Evolutionary conservation across 2,113 vertebrate genomes (phyloP).

Genomic region (Oreochromis aureus): DNA sequence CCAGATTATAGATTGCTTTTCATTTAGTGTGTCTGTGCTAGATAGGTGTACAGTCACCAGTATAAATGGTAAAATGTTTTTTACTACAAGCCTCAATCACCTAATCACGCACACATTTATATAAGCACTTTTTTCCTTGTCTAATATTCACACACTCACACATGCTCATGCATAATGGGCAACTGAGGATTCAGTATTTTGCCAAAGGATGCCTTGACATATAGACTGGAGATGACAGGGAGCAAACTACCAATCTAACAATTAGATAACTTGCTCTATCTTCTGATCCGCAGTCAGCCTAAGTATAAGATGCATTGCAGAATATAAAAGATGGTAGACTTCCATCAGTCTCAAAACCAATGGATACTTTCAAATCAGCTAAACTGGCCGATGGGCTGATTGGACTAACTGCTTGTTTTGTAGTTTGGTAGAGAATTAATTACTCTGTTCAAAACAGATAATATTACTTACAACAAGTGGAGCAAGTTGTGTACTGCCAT

Average conservation of each 20-base stretch:
- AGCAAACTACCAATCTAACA: too few species aligned
- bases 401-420: too few species aligned
- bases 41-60: neutral
- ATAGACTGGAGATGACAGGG: too few species aligned
- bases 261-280: neutral
- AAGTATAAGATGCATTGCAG: rapidly evolving
- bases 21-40: neutral
- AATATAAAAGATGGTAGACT: neutral
- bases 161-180: too few species aligned
- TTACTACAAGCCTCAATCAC: too few species aligned
- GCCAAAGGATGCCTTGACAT: too few species aligned
- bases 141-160: too few species aligned
- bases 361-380: neutral
- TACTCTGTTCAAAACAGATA: neutral
- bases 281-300: neutral
- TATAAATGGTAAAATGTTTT: too few species aligned
- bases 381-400: neutral
- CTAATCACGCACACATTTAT: too few species aligned
- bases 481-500: rapidly evolving
- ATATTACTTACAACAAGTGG: neutral
- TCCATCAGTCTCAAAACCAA: neutral
- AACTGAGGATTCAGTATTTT: too few species aligned
- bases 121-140: too few species aligned
- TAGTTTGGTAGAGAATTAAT: too few species aligned
- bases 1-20: neutral